A percentile compares a stretch with the other conserved stretches of the same genome.
Evolutionary conservation across 2,888 invertebrate genomes (phyloP).

Genomic region (Vannuccia rotundouncinata): DNA sequence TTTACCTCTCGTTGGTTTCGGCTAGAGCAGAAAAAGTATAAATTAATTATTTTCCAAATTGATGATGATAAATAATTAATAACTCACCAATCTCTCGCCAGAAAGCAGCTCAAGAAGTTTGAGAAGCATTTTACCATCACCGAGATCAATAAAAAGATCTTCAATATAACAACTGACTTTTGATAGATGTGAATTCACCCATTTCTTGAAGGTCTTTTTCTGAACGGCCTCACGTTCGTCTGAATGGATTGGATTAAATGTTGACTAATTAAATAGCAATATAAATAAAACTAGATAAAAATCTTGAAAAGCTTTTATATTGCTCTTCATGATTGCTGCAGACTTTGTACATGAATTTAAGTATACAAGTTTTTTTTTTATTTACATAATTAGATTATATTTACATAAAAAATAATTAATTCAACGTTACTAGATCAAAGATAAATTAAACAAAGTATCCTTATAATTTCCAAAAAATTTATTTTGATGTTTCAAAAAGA

Average conservation of each 20-base stretch:
- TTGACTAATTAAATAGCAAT: neutral
- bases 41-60: neutral
- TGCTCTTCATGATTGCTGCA: too few species aligned
- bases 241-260: constrained; percentile 51
- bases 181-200: constrained; percentile 93
- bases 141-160: constrained; percentile 91
- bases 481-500: too few species aligned
- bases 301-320: too few species aligned
- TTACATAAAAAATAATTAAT: too few species aligned
- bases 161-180: constrained; percentile 89
- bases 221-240: constrained; percentile 99
- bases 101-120: constrained; percentile 94
- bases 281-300: neutral
- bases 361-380: too few species aligned
- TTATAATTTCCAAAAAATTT: too few species aligned
- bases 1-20: constrained; percentile 95
- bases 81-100: constrained; percentile 73
- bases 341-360: too few species aligned
- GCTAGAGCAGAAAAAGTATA: constrained; percentile 56
- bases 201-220: constrained; percentile 99
- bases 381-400: too few species aligned
- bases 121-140: constrained; percentile 96
- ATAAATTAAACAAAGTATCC: too few species aligned
- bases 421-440: too few species aligned
- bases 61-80: too few species aligned